These are phyloP conservation scores for Tetramorium alpestre DNA, from an alignment of 1,140 invertebrate species.

Conservation along the genomic window DNA sequence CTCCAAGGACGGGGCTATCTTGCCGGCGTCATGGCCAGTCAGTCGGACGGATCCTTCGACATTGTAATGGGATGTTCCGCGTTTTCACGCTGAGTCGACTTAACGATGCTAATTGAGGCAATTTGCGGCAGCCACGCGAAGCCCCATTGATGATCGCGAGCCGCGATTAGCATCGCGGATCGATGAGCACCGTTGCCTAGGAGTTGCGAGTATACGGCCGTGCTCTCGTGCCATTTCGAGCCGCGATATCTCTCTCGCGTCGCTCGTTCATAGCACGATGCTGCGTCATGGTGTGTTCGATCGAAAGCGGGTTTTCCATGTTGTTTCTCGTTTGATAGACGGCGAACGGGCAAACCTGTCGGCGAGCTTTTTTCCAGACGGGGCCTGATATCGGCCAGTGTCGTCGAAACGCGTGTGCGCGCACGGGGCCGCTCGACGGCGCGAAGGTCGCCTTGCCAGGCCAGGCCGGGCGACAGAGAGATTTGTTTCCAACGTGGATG, in stretches of 20 bases:
- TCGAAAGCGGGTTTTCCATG: constrained; percentile 52
- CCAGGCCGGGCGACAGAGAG: constrained; percentile 66
- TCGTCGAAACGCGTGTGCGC: constrained; percentile 19
- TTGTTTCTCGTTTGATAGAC: constrained; percentile 12
- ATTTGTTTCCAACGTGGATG: constrained; percentile 77
- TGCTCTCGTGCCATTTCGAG: not conserved
- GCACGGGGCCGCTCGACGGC: not conserved
- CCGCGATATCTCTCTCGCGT: not conserved
- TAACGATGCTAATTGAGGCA: constrained; percentile 10
- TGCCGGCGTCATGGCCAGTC: not conserved
- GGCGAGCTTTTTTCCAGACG: constrained; percentile 54
- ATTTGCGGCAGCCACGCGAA: constrained; percentile 4
- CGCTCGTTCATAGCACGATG: not conserved
- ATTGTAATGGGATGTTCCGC: not conserved
- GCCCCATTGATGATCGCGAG: constrained; percentile 22
- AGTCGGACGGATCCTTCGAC: constrained; percentile 10
- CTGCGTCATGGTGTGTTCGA: constrained; percentile 46
- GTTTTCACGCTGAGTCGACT: constrained; percentile 9
- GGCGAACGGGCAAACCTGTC: constrained; percentile 44
- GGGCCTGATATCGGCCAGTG: constrained; percentile 50
- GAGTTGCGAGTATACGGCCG: not conserved
- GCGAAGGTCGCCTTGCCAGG: constrained; percentile 31
- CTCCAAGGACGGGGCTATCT: constrained; percentile 66
- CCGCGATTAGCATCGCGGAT: constrained; percentile 12
- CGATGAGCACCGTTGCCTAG: not conserved